Base-by-base conservation (phyloP, 1,140 invertebrate species). In the Gyrodactylus bullatarudis region DNA sequence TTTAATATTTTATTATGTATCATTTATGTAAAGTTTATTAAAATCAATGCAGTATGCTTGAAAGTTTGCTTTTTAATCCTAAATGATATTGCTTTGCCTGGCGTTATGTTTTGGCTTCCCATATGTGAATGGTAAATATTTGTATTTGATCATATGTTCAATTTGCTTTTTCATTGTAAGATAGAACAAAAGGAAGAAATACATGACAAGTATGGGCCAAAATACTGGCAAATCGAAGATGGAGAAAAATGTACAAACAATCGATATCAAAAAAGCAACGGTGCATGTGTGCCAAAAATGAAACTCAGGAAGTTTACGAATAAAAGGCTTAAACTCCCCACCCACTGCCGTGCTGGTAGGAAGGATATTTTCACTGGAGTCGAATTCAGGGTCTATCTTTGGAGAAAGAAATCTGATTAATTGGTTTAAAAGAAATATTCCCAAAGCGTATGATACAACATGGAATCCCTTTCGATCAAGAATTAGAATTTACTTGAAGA, bases 91-190 rank as follows among this genome's bases (percentile, higher is more conserved):
- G n/a, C n/a, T n/a, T n/a, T n/a, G n/a, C n/a, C 23, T 71, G 2
- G 20, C 21, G 1, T 21, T 77, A 76, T 84, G 95, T 80, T 87
- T 87, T 77, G 89, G 91, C 83, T 99, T 99, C 75, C 92, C 92
- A 80, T 90, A 87, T 27, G 92, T 96, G 82, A 98, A 98, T 74
- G 94, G 95, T 79, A 99, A 83, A 82, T 99, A 99, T 81, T 87
- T 87, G 82, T 99, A 97, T 82, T 91, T 94, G 77, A 98, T 90
- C 95, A 99, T 99, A 83, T 99, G 94, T 91, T 94, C 85, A 75
- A 99, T 98, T 85, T 99, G 95, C 78, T 91, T 86, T 82, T 96
- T 98, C 94, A 99, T 98, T 71, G 94, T 99, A 77, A 99, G 88
- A 81, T 89, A 89, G 80, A 97, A 91, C 75, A 99, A 82, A 68